These are phyloP conservation scores for Cheumatopsyche charites DNA, from an alignment of 1,140 invertebrate species.

Conservation along the genomic window DNA sequence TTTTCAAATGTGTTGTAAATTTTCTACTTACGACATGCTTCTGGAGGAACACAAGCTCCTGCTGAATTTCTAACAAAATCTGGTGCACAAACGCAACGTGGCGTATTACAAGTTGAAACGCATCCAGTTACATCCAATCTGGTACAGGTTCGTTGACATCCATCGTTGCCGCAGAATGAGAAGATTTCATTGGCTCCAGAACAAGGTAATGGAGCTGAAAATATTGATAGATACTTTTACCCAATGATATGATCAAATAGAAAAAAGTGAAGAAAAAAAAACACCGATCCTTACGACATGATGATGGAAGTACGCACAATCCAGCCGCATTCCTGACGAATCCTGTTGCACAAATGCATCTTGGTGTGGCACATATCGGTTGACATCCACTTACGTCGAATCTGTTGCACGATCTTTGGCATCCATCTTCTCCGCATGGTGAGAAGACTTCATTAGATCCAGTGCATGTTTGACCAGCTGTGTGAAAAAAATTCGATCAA, in stretches of 20 bases:
- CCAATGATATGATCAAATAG: too few relatives aligned
- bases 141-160: not conserved
- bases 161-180: not conserved
- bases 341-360: constrained; percentile 27
- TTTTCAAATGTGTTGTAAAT: too few relatives aligned
- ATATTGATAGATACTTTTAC: too few relatives aligned
- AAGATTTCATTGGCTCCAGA: not conserved
- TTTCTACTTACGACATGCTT: not conserved
- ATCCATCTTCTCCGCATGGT: too few relatives aligned
- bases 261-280: too few relatives aligned
- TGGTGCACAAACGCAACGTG: not conserved
- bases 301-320: constrained; percentile 28
- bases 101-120: not conserved
- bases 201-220: not conserved
- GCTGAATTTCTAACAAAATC: not conserved
- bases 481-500: too few relatives aligned
- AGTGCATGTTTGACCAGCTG: too few relatives aligned
- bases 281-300: constrained; percentile 25
- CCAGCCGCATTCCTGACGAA: constrained; percentile 29
- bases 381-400: too few relatives aligned
- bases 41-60: not conserved
- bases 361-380: too few relatives aligned
- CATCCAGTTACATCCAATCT: not conserved
- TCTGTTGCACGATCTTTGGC: too few relatives aligned
- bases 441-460: too few relatives aligned